These are phyloP conservation scores for Pangasius larnaudii DNA, from an alignment of 2,797 vertebrate genomes.

Conservation along the genomic window DNA sequence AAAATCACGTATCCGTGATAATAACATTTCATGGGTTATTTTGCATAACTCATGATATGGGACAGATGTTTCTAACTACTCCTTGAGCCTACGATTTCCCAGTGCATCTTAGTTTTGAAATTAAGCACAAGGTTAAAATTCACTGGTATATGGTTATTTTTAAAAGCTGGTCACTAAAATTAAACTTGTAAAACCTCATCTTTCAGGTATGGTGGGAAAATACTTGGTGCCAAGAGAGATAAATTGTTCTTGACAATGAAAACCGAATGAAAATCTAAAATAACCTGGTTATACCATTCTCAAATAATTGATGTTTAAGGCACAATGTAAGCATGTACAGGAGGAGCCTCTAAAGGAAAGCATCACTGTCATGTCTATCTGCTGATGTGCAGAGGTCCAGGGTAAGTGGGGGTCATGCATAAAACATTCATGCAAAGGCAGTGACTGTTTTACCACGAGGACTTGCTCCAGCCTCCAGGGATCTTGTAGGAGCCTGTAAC, in stretches of 20 bases:
- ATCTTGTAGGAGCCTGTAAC: constrained; percentile 9
- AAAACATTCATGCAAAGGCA: constrained; percentile 39
- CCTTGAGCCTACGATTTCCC: neutral
- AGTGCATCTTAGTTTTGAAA: neutral
- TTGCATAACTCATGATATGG: neutral
- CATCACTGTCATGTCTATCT: constrained; percentile 31
- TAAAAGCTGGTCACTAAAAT: neutral
- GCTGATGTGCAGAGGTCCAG: constrained; percentile 29
- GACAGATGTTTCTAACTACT: neutral
- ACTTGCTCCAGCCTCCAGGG: constrained; percentile 30
- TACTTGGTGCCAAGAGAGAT: no score
- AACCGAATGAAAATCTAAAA: neutral
- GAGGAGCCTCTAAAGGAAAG: neutral
- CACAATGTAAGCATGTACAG: neutral
- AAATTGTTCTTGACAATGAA: neutral
- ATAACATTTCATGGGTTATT: neutral
- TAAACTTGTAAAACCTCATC: neutral
- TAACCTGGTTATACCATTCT: neutral
- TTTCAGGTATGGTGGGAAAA: no score
- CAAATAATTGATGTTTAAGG: neutral
- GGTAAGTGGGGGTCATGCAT: constrained; percentile 41
- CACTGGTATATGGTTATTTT: neutral
- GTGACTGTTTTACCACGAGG: neutral
- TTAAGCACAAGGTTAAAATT: neutral
- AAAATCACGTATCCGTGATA: neutral